Conservation (phyloP, 2,113 vertebrate species). For the Cyphomyrus plagiostoma region DNA sequence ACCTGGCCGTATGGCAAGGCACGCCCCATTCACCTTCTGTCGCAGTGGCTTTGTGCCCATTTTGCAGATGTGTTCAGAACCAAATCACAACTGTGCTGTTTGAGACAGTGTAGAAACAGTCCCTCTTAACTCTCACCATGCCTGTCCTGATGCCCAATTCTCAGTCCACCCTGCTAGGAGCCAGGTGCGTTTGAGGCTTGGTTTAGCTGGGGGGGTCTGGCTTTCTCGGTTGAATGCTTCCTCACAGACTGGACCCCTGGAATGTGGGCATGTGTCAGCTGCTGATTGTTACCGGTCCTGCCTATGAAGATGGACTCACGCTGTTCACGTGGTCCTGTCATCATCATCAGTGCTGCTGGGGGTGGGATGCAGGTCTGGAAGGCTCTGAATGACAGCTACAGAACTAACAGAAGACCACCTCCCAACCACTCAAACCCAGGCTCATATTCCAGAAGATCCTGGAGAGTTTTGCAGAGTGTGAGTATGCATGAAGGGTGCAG, state of each 20-base stretch:
- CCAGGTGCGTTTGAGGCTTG: neutral
- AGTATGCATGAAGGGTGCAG: neutral
- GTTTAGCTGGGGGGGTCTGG: neutral
- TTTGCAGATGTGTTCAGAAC: neutral
- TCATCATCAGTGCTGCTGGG: neutral
- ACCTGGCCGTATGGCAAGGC: neutral
- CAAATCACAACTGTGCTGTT: neutral
- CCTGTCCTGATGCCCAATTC: neutral
- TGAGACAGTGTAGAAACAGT: neutral
- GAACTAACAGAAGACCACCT: neutral
- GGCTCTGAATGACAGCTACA: neutral
- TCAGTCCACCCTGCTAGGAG: neutral
- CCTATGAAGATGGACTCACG: neutral
- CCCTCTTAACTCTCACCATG: neutral
- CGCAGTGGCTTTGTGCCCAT: neutral
- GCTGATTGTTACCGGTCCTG: neutral
- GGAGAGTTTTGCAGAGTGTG: neutral
- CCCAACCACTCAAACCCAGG: neutral
- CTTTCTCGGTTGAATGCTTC: neutral
- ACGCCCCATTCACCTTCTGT: neutral
- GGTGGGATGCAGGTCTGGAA: neutral
- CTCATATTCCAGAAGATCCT: neutral
- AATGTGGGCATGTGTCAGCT: neutral
- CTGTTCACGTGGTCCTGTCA: neutral
- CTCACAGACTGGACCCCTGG: neutral